Evolutionary conservation across 1,140 invertebrate species (phyloP).

Genomic region (Polypedilum vanderplanki): DNA sequence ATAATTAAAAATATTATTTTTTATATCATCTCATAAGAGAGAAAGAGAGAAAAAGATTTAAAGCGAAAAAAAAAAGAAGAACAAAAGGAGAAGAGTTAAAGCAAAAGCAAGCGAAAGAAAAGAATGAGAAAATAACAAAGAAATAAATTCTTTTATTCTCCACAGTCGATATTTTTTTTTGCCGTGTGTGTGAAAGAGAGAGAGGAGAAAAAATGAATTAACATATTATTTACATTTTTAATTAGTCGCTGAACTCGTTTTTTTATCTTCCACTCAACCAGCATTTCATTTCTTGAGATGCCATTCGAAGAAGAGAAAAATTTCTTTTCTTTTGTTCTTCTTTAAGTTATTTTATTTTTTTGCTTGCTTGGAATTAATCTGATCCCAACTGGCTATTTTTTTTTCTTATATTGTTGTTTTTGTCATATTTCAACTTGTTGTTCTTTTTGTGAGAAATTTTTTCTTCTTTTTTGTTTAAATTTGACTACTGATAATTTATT

Average conservation of each 20-base stretch:
- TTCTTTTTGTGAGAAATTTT: no score
- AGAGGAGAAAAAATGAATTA: constrained; percentile 30
- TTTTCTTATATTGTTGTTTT: background rate
- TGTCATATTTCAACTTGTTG: no score
- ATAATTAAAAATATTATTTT: constrained; percentile 20
- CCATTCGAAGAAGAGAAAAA: no score
- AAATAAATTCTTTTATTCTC: constrained; percentile 20
- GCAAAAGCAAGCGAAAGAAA: background rate
- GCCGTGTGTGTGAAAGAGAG: no score
- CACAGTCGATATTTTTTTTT: background rate
- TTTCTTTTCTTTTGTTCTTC: background rate
- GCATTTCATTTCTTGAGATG: background rate
- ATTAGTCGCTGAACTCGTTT: constrained; percentile 30
- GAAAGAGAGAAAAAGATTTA: background rate
- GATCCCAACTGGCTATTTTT: background rate
- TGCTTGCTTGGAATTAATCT: background rate
- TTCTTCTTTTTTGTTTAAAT: no score
- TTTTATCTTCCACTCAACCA: background rate
- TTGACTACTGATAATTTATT: no score
- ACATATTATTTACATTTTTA: constrained; percentile 32
- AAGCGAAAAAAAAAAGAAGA: background rate
- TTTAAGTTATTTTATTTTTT: background rate
- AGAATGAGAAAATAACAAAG: constrained; percentile 5
- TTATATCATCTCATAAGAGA: background rate
- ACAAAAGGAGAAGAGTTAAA: background rate